Evolutionary conservation across 2,888 invertebrate species (phyloP).

Genomic region (Hetaerina titia): DNA sequence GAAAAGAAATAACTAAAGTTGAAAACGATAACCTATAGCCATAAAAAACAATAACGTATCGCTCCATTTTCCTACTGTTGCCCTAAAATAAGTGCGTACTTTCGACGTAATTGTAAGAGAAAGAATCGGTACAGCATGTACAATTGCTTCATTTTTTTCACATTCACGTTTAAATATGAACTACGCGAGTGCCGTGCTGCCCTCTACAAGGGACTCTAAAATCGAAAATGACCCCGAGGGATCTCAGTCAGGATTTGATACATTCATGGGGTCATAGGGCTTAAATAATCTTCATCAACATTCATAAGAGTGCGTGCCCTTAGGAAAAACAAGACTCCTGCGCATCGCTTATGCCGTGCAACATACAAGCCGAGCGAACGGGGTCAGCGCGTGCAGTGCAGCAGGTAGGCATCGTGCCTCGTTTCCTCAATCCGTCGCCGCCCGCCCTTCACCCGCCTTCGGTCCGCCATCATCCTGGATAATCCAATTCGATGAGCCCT

Average conservation of each 20-base stretch:
- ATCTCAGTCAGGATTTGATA: neutral
- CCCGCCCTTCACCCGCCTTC: neutral
- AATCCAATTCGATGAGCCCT: constrained; percentile 33
- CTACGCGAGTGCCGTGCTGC: no score
- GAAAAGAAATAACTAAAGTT: no score
- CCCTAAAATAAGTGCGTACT: no score
- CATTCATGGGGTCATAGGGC: neutral
- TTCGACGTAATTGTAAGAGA: no score
- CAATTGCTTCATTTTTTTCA: no score
- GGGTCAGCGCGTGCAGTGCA: neutral
- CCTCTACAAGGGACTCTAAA: neutral
- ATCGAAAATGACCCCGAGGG: neutral
- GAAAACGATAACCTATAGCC: no score
- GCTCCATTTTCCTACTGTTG: no score
- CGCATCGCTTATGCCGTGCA: neutral
- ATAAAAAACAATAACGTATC: no score
- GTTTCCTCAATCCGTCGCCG: neutral
- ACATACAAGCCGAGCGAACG: neutral
- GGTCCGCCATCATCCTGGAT: neutral
- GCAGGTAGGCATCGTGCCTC: neutral
- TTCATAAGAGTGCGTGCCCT: neutral
- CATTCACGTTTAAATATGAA: no score
- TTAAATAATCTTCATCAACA: neutral
- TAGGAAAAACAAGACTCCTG: neutral
- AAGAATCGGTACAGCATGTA: no score